Conservation (phyloP, 2,113 vertebrate species). For the Myotis yumanensis region DNA sequence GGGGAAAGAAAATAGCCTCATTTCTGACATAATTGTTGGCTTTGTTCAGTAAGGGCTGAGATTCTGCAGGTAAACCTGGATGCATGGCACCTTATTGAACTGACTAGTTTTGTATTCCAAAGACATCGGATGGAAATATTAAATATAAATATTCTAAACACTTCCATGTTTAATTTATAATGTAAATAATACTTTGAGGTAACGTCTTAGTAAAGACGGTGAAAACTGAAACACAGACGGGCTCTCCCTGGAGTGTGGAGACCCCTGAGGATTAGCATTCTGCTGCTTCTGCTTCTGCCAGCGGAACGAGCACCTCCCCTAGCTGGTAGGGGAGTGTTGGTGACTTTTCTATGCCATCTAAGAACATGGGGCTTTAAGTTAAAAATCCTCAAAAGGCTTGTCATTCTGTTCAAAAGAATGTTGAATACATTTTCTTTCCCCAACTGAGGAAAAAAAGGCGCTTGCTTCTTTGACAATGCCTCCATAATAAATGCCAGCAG, state of each 20-base stretch:
- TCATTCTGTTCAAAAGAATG: neutral
- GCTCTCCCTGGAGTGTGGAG: neutral
- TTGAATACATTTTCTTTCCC: neutral
- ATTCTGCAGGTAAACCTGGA: neutral
- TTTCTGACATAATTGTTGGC: neutral
- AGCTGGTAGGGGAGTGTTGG: neutral
- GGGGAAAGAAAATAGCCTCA: constrained; percentile 16
- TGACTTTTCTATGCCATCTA: neutral
- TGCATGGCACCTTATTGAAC: neutral
- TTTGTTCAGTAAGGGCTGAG: constrained; percentile 30
- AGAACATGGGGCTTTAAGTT: constrained; percentile 33
- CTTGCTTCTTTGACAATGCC: neutral
- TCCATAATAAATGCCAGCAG: neutral
- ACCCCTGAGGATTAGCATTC: neutral
- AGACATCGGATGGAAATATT: neutral
- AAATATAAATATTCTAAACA: neutral
- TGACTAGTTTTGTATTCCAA: neutral
- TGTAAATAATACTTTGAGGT: neutral
- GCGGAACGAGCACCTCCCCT: neutral
- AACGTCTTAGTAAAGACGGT: neutral
- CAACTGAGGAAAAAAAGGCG: neutral
- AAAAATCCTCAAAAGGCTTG: constrained; percentile 10
- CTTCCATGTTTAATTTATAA: neutral
- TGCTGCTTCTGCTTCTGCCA: neutral
- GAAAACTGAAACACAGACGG: neutral